Evolutionary conservation across 1,140 invertebrate species (phyloP).

Genomic region (Drosophila guanche): DNA sequence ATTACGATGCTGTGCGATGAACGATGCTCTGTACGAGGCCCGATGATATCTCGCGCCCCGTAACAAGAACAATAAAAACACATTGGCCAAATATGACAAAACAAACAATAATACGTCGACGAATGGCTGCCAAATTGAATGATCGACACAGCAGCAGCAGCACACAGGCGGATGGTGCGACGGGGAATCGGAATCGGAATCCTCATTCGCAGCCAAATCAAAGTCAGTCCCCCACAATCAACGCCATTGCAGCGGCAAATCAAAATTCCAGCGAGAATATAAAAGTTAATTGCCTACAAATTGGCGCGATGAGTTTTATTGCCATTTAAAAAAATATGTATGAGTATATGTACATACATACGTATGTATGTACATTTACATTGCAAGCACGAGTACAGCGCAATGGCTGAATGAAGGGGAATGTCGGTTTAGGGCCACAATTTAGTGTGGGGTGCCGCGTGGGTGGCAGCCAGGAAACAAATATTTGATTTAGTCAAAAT

Average conservation of each 20-base stretch:
- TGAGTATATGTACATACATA: not conserved
- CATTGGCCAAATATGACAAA: slow-evolving; percentile 73
- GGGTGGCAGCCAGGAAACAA: slow-evolving; percentile 65
- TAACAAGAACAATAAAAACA: slow-evolving; percentile 61
- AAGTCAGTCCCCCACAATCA: not conserved
- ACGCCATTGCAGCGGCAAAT: slow-evolving; percentile 11
- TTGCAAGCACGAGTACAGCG: not conserved
- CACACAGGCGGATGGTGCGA: slow-evolving; percentile 2
- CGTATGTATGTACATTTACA: slow-evolving; percentile 19
- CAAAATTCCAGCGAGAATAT: slow-evolving; percentile 63
- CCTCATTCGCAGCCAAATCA: slow-evolving; percentile 1
- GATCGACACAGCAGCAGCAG: slow-evolving; percentile 25
- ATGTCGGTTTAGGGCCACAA: slow-evolving; percentile 7
- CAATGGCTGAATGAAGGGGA: not conserved
- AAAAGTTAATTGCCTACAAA: slow-evolving; percentile 79
- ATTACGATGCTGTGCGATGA: slow-evolving; percentile 4
- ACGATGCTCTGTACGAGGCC: not conserved
- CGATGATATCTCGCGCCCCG: slow-evolving; percentile 9
- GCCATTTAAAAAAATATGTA: slow-evolving; percentile 52
- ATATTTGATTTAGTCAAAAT: slow-evolving; percentile 64
- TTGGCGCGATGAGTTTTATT: slow-evolving; percentile 79
- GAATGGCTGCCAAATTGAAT: slow-evolving; percentile 52
- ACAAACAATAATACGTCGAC: slow-evolving; percentile 73
- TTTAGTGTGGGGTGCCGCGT: slow-evolving; percentile 8
- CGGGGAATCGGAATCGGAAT: slow-evolving; percentile 11